Evolutionary conservation across 1,140 invertebrate species (phyloP).

Genomic region (Bombus pyrosoma): DNA sequence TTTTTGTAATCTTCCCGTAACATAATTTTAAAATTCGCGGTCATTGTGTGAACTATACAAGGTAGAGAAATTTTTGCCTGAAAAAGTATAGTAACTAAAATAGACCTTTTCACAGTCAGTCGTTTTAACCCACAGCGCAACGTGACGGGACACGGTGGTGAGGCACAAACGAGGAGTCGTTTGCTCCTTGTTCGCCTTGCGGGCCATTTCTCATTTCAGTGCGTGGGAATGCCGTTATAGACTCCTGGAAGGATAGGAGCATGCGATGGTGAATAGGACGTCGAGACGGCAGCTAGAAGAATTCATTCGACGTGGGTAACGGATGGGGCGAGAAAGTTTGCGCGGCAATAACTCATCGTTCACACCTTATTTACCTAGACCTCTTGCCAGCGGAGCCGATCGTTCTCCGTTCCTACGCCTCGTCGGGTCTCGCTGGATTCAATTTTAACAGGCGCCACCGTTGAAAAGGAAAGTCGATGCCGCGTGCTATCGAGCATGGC

Average conservation of each 20-base stretch:
- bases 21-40: too few relatives aligned
- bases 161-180: too few relatives aligned
- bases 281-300: slow-evolving; percentile 52
- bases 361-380: slow-evolving; percentile 67
- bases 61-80: neutral
- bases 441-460: slow-evolving; percentile 52
- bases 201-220: slow-evolving; percentile 59
- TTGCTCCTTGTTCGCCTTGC: neutral
- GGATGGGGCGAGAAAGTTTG: slow-evolving; percentile 64
- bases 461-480: neutral
- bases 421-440: slow-evolving; percentile 40
- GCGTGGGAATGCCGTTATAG: neutral
- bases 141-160: too few relatives aligned
- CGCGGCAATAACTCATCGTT: slow-evolving; percentile 66
- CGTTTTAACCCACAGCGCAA: neutral
- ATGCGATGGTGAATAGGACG: neutral
- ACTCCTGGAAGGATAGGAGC: slow-evolving; percentile 10
- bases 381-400: slow-evolving; percentile 38
- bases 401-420: slow-evolving; percentile 25
- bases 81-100: neutral
- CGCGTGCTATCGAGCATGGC: neutral
- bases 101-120: neutral
- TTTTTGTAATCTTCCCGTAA: too few relatives aligned
- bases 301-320: slow-evolving; percentile 57
- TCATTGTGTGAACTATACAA: too few relatives aligned